A percentile compares a stretch with the other conserved stretches of the same genome.
phyloP scores from a whole-genome alignment of 1,140 invertebrate genomes.

The Reticulitermes speratus region DNA sequence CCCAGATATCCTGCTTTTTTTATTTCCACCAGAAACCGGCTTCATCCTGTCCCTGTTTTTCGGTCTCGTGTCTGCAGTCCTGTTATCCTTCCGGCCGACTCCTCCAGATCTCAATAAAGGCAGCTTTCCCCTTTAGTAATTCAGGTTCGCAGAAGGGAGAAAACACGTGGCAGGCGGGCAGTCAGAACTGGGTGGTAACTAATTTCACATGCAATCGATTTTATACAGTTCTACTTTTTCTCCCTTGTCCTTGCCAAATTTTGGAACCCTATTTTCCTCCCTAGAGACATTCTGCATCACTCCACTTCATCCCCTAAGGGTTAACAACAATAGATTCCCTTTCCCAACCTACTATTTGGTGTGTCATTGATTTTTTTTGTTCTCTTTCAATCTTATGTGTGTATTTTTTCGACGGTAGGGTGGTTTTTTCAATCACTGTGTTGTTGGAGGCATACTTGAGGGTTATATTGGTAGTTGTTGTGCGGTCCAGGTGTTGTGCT shows the following conservation, averaged over 20 bases:
- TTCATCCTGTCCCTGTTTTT: background rate
- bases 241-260: background rate
- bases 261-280: background rate
- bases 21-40: too few relatives aligned
- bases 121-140: background rate
- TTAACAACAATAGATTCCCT: background rate
- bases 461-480: background rate
- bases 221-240: background rate
- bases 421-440: background rate
- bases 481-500: background rate
- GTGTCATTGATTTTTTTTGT: conserved; percentile 13
- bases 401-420: background rate
- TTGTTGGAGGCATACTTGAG: too few relatives aligned
- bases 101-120: background rate
- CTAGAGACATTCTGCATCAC: background rate
- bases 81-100: background rate
- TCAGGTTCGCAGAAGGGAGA: background rate
- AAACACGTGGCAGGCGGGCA: background rate
- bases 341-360: background rate
- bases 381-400: background rate
- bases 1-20: too few relatives aligned
- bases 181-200: background rate
- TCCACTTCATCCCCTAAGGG: background rate
- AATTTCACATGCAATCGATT: conserved; percentile 19
- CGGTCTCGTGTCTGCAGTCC: background rate